Base-by-base conservation (phyloP, 2,113 vertebrate species). In the Odocoileus virginianus region DNA sequence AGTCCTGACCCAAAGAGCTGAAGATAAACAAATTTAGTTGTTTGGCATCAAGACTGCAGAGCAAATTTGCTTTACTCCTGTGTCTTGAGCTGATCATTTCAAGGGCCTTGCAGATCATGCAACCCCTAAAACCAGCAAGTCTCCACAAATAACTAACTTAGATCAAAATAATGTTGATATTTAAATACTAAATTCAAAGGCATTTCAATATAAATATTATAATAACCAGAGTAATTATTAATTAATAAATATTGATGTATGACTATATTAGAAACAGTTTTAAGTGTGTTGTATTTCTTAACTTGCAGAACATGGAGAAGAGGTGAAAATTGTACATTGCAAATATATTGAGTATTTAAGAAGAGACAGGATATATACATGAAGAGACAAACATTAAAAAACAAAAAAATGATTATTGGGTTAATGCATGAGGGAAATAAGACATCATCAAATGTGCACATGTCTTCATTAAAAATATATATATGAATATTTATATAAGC, bases 21-120 rank as follows among this genome's bases (percentile, higher is more conserved):
- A 97, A 55, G 43, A 91, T 97, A 97, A 97, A 97, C 87, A 97
- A 94, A 91, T 13, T 95, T 94, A 76, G 97, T 98, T 97, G 93
- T 96, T 96, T 97, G 96, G 96, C 95, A 98, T 97, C 93, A 90
- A 28, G 28, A 79, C 9, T 86, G 50, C 61, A 87, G 33, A 90
- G 84, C 76, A 97, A 95, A 97, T 94, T 95, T 92, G n/a, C 81
- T 97, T 93, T 89, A 97, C 43, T 92, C 58, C 78, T 91, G 55
- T 12, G 89, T 83, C 91, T 97, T 95, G n/a, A 84, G 54, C 47
- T 94, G 84, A 97, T 97, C 52, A 93, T 79, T 94, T 94, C 82
- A 97, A 95, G n/a, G 83, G 91, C 84, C 55, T 94, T 89, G 74
- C 17, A 96, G 47, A 91, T 94, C 52, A 87, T 45, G n/a, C 93